A percentile compares a stretch with the other conserved stretches of the same genome.
phyloP scores from a whole-genome alignment of 2,797 vertebrate genomes.

The Lerista edwardsae region DNA sequence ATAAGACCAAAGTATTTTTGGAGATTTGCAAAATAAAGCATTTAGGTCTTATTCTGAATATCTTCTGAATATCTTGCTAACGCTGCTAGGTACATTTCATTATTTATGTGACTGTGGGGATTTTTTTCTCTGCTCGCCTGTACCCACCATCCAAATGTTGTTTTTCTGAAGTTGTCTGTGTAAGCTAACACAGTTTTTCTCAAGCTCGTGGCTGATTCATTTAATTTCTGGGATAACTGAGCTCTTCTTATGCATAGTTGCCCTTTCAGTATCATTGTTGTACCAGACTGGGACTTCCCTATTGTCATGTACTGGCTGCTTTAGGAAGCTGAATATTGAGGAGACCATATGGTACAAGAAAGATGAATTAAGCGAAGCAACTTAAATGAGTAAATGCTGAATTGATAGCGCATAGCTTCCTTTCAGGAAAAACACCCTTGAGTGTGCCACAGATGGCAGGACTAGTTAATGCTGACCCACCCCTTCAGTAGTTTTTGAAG shows the following conservation, averaged over 20 bases:
- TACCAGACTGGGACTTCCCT: neutral
- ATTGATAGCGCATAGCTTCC: neutral
- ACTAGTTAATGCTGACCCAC: neutral
- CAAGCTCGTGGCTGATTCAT: neutral
- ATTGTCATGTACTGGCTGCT: neutral
- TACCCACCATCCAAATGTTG: neutral
- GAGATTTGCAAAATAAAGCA: neutral
- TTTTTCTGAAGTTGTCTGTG: neutral
- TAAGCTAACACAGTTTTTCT: neutral
- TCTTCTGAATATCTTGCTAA: neutral
- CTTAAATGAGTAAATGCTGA: conserved; percentile 10
- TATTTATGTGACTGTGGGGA: neutral
- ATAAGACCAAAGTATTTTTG: neutral
- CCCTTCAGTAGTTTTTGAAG: neutral
- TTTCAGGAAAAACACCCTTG: neutral
- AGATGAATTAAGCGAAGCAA: conserved; percentile 21
- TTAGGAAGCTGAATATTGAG: neutral
- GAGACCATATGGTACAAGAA: conserved; percentile 16
- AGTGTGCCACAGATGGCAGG: neutral
- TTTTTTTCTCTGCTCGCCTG: conserved; percentile 24
- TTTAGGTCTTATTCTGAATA: neutral
- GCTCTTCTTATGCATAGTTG: conserved; percentile 26
- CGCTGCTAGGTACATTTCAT: neutral
- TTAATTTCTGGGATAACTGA: conserved; percentile 39
- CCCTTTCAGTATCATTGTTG: neutral